Evolutionary conservation across 2,113 vertebrate genomes (phyloP).

Genomic region (Pseudorasbora parva): DNA sequence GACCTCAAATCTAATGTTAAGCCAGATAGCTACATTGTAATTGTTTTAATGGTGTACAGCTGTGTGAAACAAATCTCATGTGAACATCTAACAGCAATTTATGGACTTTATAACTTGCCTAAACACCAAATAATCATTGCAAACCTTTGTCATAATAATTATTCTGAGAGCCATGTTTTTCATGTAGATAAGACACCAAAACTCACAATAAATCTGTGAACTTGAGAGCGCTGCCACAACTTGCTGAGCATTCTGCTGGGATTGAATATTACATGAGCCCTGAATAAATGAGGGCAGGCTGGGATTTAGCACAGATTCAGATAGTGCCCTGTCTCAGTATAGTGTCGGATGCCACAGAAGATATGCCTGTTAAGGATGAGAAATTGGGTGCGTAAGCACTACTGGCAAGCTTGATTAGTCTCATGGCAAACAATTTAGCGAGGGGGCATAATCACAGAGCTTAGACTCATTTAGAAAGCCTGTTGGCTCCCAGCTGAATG

Average conservation of each 20-base stretch:
- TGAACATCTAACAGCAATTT: background rate
- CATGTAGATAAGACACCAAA: constrained; percentile 70
- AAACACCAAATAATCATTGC: constrained; percentile 62
- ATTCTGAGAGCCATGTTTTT: constrained; percentile 68
- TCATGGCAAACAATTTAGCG: constrained; percentile 75
- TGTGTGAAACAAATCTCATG: background rate
- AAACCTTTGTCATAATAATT: constrained; percentile 71
- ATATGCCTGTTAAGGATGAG: constrained; percentile 65
- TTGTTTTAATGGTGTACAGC: background rate
- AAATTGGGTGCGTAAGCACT: constrained; percentile 67
- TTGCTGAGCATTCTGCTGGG: constrained; percentile 67
- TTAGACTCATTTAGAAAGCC: constrained; percentile 70
- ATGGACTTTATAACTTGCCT: background rate
- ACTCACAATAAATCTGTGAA: constrained; percentile 72
- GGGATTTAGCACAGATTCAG: constrained; percentile 51
- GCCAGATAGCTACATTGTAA: too few relatives aligned
- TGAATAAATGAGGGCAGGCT: constrained; percentile 68
- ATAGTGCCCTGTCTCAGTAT: constrained; percentile 44
- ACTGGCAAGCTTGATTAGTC: constrained; percentile 65
- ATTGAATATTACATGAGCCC: constrained; percentile 72
- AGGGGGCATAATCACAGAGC: constrained; percentile 68
- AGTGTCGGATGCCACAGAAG: constrained; percentile 64
- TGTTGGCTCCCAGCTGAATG: constrained; percentile 63
- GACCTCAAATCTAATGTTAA: too few relatives aligned
- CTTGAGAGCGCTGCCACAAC: constrained; percentile 67